Percentiles rank a stretch among this genome's conserved stretches.
phyloP scores from a whole-genome alignment of 2,888 invertebrate species.

The Nemotelus nigrinus region DNA sequence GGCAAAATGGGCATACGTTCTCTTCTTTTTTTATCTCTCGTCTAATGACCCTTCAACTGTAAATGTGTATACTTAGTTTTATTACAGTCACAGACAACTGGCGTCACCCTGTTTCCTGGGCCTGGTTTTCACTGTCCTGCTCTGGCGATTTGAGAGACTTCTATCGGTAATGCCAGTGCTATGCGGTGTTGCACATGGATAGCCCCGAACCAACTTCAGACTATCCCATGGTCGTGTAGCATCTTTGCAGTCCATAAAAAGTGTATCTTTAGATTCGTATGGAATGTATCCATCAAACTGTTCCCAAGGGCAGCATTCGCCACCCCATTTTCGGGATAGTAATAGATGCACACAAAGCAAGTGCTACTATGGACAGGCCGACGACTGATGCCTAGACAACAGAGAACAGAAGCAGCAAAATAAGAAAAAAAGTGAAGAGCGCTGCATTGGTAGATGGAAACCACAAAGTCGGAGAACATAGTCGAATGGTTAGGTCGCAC shows the following conservation, averaged over 20 bases:
- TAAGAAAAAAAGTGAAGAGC: not conserved
- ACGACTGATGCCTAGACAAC: conserved; percentile 21
- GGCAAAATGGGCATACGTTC: not conserved
- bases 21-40: not conserved
- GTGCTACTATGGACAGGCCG: not conserved
- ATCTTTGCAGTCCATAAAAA: conserved; percentile 49
- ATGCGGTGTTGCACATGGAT: not conserved
- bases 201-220: not conserved
- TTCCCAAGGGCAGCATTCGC: conserved; percentile 64
- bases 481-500: conserved; percentile 31
- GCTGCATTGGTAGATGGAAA: conserved; percentile 58
- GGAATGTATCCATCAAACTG: conserved; percentile 62
- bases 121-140: not conserved
- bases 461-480: conserved; percentile 20
- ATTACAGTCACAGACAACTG: conserved; percentile 10
- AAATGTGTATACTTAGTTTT: conserved; percentile 34
- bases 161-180: conserved; percentile 13
- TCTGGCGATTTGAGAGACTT: not conserved
- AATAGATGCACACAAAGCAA: conserved; percentile 47
- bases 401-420: not conserved
- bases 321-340: conserved; percentile 61
- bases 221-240: conserved; percentile 29
- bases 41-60: conserved; percentile 24
- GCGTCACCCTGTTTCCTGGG: not conserved
- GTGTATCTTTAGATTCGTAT: conserved; percentile 43